These are phyloP conservation scores for Diplolepis rosae DNA, from an alignment of 2,888 invertebrate species.

Conservation along the genomic window DNA sequence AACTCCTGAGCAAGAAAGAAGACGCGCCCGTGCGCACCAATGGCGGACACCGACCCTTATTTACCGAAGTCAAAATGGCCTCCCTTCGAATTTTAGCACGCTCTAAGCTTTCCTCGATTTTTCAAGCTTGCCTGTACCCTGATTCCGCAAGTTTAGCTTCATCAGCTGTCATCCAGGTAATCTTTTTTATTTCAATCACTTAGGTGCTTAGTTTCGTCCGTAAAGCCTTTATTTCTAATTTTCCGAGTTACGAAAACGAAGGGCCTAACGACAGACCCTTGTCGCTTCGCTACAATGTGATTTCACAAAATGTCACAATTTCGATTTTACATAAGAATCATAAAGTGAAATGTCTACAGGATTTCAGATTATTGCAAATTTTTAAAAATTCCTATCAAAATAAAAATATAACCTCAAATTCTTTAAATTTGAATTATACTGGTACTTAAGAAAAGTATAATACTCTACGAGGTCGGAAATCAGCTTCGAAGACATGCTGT, in stretches of 20 bases:
- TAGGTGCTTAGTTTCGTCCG: neutral
- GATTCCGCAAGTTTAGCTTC: neutral
- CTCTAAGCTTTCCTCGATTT: conserved; percentile 37
- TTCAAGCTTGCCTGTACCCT: neutral
- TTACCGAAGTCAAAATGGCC: conserved; percentile 69
- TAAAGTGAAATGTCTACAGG: neutral
- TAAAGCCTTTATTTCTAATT: neutral
- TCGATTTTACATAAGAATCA: neutral
- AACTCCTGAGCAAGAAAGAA: conserved; percentile 62
- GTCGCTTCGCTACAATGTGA: neutral
- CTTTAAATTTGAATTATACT: too few species aligned
- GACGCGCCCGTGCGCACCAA: conserved; percentile 71
- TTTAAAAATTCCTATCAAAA: neutral
- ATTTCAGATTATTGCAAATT: neutral
- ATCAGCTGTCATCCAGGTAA: neutral
- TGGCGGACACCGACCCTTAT: conserved; percentile 70
- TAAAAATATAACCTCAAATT: conserved; percentile 18
- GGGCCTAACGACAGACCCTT: conserved; percentile 22
- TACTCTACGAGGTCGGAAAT: neutral
- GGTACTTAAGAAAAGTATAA: neutral
- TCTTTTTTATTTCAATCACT: neutral
- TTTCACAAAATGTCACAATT: conserved; percentile 29
- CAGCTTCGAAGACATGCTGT: neutral
- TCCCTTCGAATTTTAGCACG: conserved; percentile 67
- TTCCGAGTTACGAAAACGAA: neutral